Evolutionary conservation across 2,113 vertebrate genomes (phyloP).

Genomic region (Quiscalus mexicanus): DNA sequence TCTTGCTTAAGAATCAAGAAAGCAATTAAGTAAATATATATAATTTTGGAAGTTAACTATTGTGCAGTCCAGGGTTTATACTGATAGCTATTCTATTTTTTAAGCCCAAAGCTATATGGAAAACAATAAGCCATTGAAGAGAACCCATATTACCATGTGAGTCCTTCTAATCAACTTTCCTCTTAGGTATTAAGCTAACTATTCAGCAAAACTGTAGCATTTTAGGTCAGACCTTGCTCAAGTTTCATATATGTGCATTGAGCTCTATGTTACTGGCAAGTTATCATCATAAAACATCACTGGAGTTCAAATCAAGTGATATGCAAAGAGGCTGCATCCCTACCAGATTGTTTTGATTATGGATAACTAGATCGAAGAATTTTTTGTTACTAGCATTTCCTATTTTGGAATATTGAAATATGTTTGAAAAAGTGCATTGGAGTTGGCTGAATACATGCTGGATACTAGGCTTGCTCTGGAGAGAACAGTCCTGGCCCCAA

Average conservation of each 20-base stretch:
- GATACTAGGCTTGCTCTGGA: neutral
- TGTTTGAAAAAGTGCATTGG: neutral
- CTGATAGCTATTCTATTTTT: neutral
- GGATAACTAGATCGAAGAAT: neutral
- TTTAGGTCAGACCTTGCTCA: neutral
- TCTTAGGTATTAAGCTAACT: neutral
- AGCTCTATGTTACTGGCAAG: neutral
- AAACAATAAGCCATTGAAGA: conserved; percentile 29
- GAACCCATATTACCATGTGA: neutral
- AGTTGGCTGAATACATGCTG: neutral
- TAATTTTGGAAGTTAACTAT: neutral
- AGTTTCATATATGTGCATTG: neutral
- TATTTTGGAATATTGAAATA: neutral
- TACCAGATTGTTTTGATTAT: neutral
- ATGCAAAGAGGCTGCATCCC: neutral
- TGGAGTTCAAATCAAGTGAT: neutral
- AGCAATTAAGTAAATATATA: neutral
- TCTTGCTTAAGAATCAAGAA: neutral
- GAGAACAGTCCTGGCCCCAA: neutral
- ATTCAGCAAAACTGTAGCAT: neutral
- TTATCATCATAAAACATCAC: neutral
- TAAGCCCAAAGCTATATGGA: neutral
- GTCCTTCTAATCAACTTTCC: neutral
- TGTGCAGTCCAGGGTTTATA: neutral
- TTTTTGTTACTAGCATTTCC: neutral